Evolutionary conservation across 1,140 invertebrate species (phyloP).

Genomic region (Harlomillsia oculata): DNA sequence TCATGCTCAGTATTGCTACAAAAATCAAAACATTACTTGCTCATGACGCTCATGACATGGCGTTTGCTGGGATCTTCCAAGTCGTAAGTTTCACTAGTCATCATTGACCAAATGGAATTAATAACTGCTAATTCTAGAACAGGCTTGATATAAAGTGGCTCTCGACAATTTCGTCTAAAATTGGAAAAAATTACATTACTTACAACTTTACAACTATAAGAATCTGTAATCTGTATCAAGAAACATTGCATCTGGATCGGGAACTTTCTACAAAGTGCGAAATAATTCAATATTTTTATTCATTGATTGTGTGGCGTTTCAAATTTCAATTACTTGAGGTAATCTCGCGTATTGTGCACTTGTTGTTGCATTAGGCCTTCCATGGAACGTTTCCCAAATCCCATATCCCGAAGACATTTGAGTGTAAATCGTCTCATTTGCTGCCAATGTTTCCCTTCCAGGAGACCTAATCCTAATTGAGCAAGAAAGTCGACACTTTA

Average conservation of each 20-base stretch:
- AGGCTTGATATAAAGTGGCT: slow-evolving; percentile 25
- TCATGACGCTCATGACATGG: slow-evolving; percentile 12
- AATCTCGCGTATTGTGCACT: slow-evolving; percentile 38
- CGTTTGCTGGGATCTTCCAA: slow-evolving; percentile 28
- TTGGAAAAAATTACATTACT: not conserved
- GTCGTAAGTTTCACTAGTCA: slow-evolving; percentile 50
- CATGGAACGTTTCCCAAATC: slow-evolving; percentile 67
- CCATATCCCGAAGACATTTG: slow-evolving; percentile 60
- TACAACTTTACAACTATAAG: too few species aligned
- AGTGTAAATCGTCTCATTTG: slow-evolving; percentile 61
- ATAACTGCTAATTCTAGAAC: slow-evolving; percentile 46
- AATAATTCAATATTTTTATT: not conserved
- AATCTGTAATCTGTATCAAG: not conserved
- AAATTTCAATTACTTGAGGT: slow-evolving; percentile 7
- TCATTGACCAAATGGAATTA: slow-evolving; percentile 77
- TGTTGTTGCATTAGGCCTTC: slow-evolving; percentile 58
- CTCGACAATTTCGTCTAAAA: slow-evolving; percentile 5
- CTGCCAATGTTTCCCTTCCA: slow-evolving; percentile 55
- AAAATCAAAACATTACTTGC: slow-evolving; percentile 15
- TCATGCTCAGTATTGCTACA: not conserved
- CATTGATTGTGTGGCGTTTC: not conserved
- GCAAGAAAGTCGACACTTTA: not conserved
- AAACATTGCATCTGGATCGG: not conserved
- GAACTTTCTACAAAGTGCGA: not conserved
- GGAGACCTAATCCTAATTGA: slow-evolving; percentile 53